Conservation (phyloP, 2,888 invertebrate species). For the Lathronympha strigana region DNA sequence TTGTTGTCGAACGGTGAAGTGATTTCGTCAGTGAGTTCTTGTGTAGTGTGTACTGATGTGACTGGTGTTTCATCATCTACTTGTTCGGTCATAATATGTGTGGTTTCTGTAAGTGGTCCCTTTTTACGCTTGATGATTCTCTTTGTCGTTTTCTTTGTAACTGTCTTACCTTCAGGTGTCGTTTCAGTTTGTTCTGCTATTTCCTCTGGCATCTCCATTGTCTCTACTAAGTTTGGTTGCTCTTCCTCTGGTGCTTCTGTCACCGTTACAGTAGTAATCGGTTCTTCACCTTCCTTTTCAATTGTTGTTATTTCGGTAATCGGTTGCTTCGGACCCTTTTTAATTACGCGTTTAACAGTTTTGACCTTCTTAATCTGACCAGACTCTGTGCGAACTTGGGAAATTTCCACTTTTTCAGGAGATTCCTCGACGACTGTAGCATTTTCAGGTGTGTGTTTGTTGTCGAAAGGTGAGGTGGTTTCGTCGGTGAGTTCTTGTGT, state of each 20-base stretch:
- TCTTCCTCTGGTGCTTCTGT: conserved; percentile 50
- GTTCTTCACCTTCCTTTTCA: conserved; percentile 64
- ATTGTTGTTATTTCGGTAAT: conserved; percentile 76
- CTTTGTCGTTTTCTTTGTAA: conserved; percentile 1
- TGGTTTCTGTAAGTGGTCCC: conserved; percentile 57
- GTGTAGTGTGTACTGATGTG: background rate
- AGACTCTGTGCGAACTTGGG: conserved; percentile 64
- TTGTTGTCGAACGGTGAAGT: conserved; percentile 42
- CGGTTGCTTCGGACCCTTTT: conserved; percentile 71
- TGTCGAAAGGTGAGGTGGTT: conserved; percentile 51
- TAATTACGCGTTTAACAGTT: conserved; percentile 73
- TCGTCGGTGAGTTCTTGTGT: conserved; percentile 56
- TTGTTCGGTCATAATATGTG: conserved; percentile 46
- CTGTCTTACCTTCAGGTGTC: conserved; percentile 5
- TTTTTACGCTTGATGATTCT: conserved; percentile 62
- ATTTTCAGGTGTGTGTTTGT: conserved; percentile 8
- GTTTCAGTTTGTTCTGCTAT: background rate
- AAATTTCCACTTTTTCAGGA: conserved; percentile 46
- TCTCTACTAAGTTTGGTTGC: conserved; percentile 46
- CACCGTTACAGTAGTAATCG: conserved; percentile 57
- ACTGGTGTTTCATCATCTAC: background rate
- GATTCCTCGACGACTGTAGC: conserved; percentile 22
- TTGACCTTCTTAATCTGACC: conserved; percentile 61
- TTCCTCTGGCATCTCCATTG: conserved; percentile 46
- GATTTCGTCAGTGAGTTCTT: background rate